Percentiles rank a stretch among this genome's conserved stretches.
phyloP scores from a whole-genome alignment of 2,113 vertebrate species.

The Alethe diademata region DNA sequence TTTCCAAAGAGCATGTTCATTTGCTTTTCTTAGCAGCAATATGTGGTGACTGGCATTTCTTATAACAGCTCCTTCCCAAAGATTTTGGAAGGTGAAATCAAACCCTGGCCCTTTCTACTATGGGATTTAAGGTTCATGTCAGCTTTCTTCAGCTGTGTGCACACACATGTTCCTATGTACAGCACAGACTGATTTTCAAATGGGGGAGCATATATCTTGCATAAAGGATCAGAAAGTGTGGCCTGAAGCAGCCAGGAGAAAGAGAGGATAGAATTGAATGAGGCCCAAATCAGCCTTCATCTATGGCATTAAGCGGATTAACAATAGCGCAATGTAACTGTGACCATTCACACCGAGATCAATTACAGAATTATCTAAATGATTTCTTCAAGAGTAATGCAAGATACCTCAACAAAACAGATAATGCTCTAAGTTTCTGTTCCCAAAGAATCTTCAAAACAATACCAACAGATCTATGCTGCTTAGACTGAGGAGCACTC shows the following conservation, averaged over 20 bases:
- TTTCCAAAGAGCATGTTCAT: not conserved
- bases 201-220: not conserved
- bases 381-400: not conserved
- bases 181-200: not conserved
- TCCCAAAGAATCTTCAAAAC: not conserved
- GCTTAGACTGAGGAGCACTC: rapidly evolving
- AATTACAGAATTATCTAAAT: not conserved
- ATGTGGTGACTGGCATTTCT: not conserved
- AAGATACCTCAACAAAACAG: not conserved
- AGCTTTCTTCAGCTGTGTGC: not conserved
- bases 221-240: not conserved
- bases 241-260: not conserved
- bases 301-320: not conserved
- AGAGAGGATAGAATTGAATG: not conserved
- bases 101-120: not conserved
- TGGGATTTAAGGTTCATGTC: not conserved
- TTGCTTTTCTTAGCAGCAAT: not conserved
- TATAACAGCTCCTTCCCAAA: not conserved
- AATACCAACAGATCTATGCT: not conserved
- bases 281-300: not conserved
- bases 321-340: not conserved
- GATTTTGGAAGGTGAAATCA: not conserved
- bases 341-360: not conserved
- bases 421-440: not conserved
- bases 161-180: not conserved